Percentiles rank a stretch among this genome's conserved stretches.
phyloP scores from a whole-genome alignment of 2,113 vertebrate genomes.

The Acrocephalus arundinaceus region DNA sequence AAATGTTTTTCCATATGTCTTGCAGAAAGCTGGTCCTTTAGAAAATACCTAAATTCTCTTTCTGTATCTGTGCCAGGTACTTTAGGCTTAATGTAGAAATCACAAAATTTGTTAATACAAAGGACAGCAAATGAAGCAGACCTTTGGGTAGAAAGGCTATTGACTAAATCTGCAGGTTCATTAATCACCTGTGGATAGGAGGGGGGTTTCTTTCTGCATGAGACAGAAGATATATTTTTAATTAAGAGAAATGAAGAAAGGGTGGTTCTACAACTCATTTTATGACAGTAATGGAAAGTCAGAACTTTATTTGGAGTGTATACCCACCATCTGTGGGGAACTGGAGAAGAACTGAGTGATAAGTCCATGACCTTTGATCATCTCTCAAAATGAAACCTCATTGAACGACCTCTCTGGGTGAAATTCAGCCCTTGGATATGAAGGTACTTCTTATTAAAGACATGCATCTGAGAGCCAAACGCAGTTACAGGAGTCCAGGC shows the following conservation, averaged over 20 bases:
- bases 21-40: neutral
- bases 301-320: neutral
- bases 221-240: neutral
- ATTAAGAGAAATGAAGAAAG: constrained; percentile 22
- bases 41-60: neutral
- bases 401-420: neutral
- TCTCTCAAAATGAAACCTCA: neutral
- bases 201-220: neutral
- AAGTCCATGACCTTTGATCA: neutral
- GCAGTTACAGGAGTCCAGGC: neutral
- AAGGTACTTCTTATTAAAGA: neutral
- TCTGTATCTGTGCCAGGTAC: neutral
- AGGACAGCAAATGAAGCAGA: neutral
- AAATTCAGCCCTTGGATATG: neutral
- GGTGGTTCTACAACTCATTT: neutral
- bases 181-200: constrained; percentile 71
- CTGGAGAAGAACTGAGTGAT: neutral
- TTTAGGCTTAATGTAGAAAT: neutral
- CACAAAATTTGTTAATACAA: neutral
- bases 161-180: constrained; percentile 70
- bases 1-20: neutral
- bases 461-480: neutral
- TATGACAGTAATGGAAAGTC: neutral
- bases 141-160: neutral
- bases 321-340: neutral